Percentiles rank a stretch among this genome's conserved stretches.
These are phyloP conservation scores for Meiosimyza platycephala DNA, from an alignment of 2,888 invertebrate genomes.

Conservation along the genomic window DNA sequence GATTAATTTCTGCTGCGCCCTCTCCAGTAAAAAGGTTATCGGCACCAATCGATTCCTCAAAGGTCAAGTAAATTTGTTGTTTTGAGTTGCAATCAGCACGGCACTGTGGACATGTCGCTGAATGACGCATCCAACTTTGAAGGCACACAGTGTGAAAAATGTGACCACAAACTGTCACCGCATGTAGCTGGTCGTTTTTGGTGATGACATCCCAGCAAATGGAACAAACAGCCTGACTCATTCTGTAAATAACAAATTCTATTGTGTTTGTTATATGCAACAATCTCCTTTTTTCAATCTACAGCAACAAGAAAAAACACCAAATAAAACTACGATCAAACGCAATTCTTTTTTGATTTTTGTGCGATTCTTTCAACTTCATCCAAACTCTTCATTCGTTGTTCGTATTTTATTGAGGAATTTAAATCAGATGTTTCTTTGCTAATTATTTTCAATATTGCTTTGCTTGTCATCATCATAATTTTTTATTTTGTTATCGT, in stretches of 20 bases:
- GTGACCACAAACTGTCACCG: conserved; percentile 19
- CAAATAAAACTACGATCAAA: background rate
- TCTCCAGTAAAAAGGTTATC: background rate
- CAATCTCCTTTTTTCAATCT: background rate
- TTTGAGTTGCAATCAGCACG: conserved; percentile 14
- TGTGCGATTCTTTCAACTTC: background rate
- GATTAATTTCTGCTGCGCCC: conserved; percentile 10
- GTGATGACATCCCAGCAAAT: conserved; percentile 22
- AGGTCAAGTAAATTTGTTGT: conserved; percentile 14
- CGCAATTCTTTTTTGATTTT: too few species aligned
- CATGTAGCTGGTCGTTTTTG: conserved; percentile 11
- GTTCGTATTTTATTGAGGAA: background rate
- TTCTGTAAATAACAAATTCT: background rate
- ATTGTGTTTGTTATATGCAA: background rate
- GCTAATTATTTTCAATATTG: conserved; percentile 16
- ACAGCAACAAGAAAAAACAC: background rate
- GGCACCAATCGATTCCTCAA: background rate
- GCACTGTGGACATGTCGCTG: conserved; percentile 27
- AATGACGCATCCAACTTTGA: conserved; percentile 22
- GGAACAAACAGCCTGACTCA: conserved; percentile 18
- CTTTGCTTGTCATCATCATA: conserved; percentile 18
- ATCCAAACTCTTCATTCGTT: background rate
- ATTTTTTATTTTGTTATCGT: conserved; percentile 9
- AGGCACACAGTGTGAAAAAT: conserved; percentile 23
- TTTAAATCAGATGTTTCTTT: conserved; percentile 3